Conservation (phyloP, 2,113 vertebrate species). For the Paralichthys olivaceus region DNA sequence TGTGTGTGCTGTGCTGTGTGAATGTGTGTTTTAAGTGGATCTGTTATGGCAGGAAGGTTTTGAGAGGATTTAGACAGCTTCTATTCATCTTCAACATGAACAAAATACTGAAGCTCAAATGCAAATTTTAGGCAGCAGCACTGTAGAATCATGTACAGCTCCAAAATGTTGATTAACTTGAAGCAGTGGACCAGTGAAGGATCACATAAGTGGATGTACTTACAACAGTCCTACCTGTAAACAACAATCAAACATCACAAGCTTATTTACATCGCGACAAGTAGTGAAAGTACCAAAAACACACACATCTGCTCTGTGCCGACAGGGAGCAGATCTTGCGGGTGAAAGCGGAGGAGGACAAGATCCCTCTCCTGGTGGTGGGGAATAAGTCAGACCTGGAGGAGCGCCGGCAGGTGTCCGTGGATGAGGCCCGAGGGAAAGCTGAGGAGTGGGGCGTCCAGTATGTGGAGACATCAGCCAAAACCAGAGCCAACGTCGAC, state of each 20-base stretch:
- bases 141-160: neutral
- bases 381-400: conserved; percentile 81
- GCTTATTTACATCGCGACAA: neutral
- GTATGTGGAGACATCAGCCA: conserved; percentile 84
- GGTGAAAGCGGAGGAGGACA: conserved; percentile 79
- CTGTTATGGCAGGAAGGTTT: conserved; percentile 7
- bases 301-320: neutral
- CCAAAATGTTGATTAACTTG: neutral
- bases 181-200: neutral
- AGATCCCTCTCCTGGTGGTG: conserved; percentile 78
- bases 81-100: neutral
- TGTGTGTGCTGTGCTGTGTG: neutral
- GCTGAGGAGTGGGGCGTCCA: conserved; percentile 81
- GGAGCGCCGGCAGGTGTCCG: conserved; percentile 76
- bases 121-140: neutral
- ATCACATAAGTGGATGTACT: neutral
- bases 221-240: neutral
- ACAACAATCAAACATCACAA: neutral
- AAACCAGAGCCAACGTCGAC: conserved; percentile 84
- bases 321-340: conserved; percentile 80
- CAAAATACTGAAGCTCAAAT: conserved; percentile 13
- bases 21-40: neutral
- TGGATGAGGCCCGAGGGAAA: conserved; percentile 75
- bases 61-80: conserved; percentile 1
- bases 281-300: neutral